These are phyloP conservation scores for Menura novaehollandiae DNA, from an alignment of 2,113 vertebrate genomes.

Conservation along the genomic window DNA sequence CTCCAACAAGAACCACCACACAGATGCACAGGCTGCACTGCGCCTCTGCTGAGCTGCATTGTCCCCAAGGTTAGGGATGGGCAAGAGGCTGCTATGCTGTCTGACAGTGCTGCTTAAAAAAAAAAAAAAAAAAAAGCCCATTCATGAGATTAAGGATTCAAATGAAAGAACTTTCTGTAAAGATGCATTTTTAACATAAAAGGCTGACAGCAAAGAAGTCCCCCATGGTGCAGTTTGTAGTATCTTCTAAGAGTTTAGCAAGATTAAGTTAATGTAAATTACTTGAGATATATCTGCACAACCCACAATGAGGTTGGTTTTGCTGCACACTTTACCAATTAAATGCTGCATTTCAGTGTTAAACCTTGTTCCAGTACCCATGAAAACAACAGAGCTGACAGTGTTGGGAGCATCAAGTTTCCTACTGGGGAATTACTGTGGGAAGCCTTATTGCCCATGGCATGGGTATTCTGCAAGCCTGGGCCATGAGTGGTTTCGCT, in stretches of 20 bases:
- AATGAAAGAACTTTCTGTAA: constrained; percentile 6
- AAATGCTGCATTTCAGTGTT: not conserved
- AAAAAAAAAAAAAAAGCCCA: not conserved
- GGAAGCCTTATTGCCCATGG: not conserved
- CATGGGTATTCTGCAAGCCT: not conserved
- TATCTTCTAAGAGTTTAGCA: constrained; percentile 4
- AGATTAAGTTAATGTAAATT: constrained; percentile 30
- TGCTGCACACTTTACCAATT: not conserved
- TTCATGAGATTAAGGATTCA: not conserved
- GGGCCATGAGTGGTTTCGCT: not conserved
- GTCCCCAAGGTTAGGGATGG: not conserved
- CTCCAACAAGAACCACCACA: not conserved
- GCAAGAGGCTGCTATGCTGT: not conserved
- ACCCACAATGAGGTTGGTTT: not conserved
- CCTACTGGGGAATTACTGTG: not conserved
- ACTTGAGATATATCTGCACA: not conserved
- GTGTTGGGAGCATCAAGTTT: not conserved
- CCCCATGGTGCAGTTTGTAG: not conserved
- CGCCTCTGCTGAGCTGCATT: not conserved
- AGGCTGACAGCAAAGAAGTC: not conserved
- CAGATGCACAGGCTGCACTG: not conserved
- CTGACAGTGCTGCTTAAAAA: not conserved
- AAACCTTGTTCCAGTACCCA: not conserved
- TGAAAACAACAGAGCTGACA: not conserved
- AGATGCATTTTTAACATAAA: not conserved